These are phyloP conservation scores for Tribolium castaneum DNA, from an alignment of 1,140 invertebrate species.

Conservation along the genomic window DNA sequence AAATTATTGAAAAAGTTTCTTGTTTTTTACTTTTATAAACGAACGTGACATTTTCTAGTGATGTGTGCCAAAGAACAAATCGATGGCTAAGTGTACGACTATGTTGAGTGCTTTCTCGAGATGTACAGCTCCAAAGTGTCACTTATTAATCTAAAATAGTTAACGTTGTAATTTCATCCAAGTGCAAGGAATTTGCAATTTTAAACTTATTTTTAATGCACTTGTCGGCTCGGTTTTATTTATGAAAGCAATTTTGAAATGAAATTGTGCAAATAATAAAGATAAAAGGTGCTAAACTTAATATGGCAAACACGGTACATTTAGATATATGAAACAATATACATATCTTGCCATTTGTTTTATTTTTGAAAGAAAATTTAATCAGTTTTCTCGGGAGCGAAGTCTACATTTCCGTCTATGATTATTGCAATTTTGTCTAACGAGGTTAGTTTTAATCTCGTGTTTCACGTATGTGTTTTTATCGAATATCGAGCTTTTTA, in stretches of 20 bases:
- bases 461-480: background rate
- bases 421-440: background rate
- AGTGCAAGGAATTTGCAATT: no score
- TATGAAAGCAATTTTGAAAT: background rate
- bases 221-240: background rate
- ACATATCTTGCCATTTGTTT: background rate
- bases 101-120: background rate
- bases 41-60: background rate
- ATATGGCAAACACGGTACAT: background rate
- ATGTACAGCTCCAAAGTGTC: background rate
- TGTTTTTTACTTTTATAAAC: background rate
- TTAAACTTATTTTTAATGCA: no score
- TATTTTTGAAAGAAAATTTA: background rate
- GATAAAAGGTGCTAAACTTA: background rate
- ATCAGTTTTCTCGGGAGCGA: background rate
- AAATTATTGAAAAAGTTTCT: background rate
- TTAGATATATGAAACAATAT: background rate
- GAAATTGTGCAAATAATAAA: background rate
- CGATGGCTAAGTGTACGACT: background rate
- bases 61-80: background rate
- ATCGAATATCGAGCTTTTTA: background rate
- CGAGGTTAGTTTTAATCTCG: background rate
- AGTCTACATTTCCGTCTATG: slow-evolving; percentile 3
- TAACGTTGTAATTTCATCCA: no score
- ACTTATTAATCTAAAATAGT: background rate